Evolutionary conservation across 2,888 invertebrate genomes (phyloP), one percentile per base, ranked within the genome.

Genomic region (Pollenia amentaria): DNA sequence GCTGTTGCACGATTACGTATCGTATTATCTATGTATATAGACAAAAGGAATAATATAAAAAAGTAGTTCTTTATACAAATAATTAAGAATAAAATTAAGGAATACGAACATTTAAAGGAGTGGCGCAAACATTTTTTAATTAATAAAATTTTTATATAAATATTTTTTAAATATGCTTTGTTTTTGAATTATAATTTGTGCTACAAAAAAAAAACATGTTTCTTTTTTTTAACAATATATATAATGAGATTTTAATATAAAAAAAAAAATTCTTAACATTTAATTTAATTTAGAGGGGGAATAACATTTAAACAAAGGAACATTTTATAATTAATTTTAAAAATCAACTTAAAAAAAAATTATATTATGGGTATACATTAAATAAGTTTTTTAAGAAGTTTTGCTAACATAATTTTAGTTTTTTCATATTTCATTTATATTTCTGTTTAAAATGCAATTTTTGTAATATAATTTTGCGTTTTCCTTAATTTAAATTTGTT

Each of bases 161-260:
- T 44, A 44, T 53, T 12, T 53, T 21, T 46, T 38, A 16, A 14
- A 14, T 48, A 38, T 69, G 40, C 1, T 18, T 55, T 8, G 29
- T 57, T 75, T 75, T 67, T 11, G 44, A 60, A 53, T 69, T 53
- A 73, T 65, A 75, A 75, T 76, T 82, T 75, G 81, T 82, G 82
- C 82, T 69, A 81, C n/a, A n/a, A n/a, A n/a, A 53, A 55, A 75
- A 51, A 64, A 42, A 29, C 40, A 0, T 40, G 14, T 48, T 18
- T 21, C 42, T 65, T 48, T 64, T 16, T 21, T 18, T 72, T 18
- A 42, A 64, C 38, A 72, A 42, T 64, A 14, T 53, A n/a, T 1
- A 51, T 40, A 73, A 81, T 73, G 73, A 81, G 65, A 81, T 81
- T 48, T 51, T 46, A 55, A 18, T 55, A 53, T 12, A 72, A 55